Evolutionary conservation across 2,888 invertebrate species (phyloP).

Genomic region (Nephrotoma appendiculata): DNA sequence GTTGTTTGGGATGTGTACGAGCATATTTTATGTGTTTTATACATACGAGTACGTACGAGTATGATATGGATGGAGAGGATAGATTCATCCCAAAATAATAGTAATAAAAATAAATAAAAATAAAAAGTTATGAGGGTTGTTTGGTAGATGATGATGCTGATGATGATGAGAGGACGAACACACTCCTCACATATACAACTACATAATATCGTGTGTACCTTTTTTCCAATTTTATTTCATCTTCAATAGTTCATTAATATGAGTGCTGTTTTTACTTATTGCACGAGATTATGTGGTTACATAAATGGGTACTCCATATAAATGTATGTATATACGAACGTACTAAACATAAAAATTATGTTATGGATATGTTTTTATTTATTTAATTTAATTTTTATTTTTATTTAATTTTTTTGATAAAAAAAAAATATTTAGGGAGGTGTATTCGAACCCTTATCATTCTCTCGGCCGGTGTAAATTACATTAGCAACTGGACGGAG

Average conservation of each 20-base stretch:
- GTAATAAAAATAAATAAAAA: background rate
- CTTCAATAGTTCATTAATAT: background rate
- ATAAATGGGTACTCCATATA: background rate
- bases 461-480: conserved; percentile 77
- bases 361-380: background rate
- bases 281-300: background rate
- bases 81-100: background rate
- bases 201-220: background rate
- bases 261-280: background rate
- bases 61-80: background rate
- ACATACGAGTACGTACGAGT: too few relatives aligned
- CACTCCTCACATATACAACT: background rate
- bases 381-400: background rate
- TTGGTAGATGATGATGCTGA: background rate
- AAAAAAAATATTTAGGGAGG: conserved; percentile 15
- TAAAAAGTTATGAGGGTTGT: background rate
- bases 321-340: background rate
- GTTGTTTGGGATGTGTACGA: background rate
- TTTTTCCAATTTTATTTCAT: background rate
- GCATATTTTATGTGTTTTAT: background rate
- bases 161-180: background rate
- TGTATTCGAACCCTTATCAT: conserved; percentile 76
- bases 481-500: conserved; percentile 83
- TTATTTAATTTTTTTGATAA: background rate
- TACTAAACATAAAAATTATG: background rate